Evolutionary conservation across 37 sponge, comb jelly and placozoan species (phyloP).

Genomic region (Dysidea cf. avara): DNA sequence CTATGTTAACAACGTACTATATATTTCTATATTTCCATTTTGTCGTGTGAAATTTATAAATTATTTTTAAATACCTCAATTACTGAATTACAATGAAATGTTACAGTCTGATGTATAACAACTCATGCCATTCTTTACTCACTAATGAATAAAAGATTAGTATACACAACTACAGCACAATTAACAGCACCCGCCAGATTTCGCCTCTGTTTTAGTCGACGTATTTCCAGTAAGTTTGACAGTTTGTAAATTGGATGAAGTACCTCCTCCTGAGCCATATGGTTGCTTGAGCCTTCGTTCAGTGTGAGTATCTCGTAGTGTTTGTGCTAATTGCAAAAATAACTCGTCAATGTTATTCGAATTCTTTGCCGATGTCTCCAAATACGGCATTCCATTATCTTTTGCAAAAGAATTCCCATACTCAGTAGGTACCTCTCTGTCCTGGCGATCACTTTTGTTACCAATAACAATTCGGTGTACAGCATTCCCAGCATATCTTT

Average conservation of each 20-base stretch:
- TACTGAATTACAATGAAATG: no score
- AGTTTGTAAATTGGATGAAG: constrained; percentile 14
- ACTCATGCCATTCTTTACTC: no score
- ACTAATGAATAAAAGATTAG: no score
- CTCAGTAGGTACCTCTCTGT: constrained; percentile 60
- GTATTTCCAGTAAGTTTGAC: no score
- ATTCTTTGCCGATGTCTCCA: constrained; percentile 90
- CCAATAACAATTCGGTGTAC: constrained; percentile 85
- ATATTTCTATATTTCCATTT: no score
- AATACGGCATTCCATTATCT: constrained; percentile 82
- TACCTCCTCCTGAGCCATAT: constrained; percentile 1
- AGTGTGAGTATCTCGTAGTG: constrained; percentile 57
- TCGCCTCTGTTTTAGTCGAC: no score
- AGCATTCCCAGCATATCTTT: constrained; percentile 67
- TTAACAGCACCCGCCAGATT: no score
- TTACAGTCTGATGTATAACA: no score
- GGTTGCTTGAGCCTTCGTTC: constrained; percentile 55
- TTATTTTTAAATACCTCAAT: no score
- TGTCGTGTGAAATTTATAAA: no score
- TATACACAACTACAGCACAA: no score
- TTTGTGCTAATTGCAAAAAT: constrained; percentile 70
- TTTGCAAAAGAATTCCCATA: constrained; percentile 65
- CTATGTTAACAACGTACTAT: no score
- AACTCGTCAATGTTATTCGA: constrained; percentile 79
- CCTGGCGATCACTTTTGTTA: constrained; percentile 86